Evolutionary conservation across 2,113 vertebrate genomes (phyloP).

Genomic region (Dipodomys merriami): DNA sequence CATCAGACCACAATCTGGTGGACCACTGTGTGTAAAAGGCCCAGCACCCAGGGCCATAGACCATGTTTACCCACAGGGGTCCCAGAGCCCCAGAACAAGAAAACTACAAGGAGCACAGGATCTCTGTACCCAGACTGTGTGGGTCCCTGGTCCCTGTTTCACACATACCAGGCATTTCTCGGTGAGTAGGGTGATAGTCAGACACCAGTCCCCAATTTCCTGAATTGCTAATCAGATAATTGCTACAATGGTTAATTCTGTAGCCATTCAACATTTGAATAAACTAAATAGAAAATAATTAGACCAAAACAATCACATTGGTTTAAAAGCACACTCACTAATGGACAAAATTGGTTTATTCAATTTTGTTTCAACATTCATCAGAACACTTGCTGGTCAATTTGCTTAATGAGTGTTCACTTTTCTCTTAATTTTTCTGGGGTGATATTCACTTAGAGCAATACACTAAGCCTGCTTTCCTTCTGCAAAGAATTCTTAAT

Average conservation of each 20-base stretch:
- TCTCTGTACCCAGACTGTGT: not conserved
- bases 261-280: conserved; percentile 78
- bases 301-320: conserved; percentile 77
- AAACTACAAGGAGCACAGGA: not conserved
- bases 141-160: not conserved
- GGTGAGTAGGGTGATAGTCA: not conserved
- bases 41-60: not conserved
- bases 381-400: conserved; percentile 74
- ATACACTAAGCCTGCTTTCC: conserved; percentile 72
- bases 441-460: conserved; percentile 80
- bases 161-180: not conserved
- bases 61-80: not conserved
- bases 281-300: conserved; percentile 82
- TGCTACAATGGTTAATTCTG: conserved; percentile 73
- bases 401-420: conserved; percentile 83
- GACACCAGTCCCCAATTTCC: conserved; percentile 68
- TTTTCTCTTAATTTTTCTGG: conserved; percentile 80
- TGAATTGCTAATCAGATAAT: conserved; percentile 82
- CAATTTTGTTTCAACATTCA: conserved; percentile 81
- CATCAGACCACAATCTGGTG: conserved; percentile 65
- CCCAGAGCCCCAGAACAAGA: not conserved
- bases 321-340: conserved; percentile 77
- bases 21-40: not conserved
- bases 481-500: conserved; percentile 78
- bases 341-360: conserved; percentile 82